Base-by-base conservation (phyloP, 1,140 invertebrate genomes). In the Drosophila sp. region DNA sequence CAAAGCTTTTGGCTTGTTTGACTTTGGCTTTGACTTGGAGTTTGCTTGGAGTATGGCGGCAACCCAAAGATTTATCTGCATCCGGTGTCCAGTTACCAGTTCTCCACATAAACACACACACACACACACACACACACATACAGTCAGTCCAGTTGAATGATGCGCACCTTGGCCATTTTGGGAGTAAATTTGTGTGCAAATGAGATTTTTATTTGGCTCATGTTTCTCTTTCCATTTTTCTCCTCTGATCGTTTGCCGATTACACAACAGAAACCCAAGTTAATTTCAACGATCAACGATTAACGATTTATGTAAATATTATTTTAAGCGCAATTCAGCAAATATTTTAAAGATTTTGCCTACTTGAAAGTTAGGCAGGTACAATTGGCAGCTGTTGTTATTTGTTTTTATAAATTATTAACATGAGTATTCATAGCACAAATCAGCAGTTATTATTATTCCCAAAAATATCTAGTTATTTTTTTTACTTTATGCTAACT, bases 121-220 rank as follows among this genome's bases (percentile, higher is more conserved):
- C 45, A 48, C 21, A 48, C 43, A 27, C 46, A 50, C 25, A 53
- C 29, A 53, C 27, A 13, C 21, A 50, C n/a, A 50, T 5, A n/a
- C n/a, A 13, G 2, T 2, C 66, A 72, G 59, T 80, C 78, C 71
- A 70, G 70, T 90, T 90, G 80, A 90, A 90, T 90, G 87, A 90
- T 90, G 89, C 86, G 56, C 72, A 62, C 65, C 78, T 76, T 54
- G 66, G 82, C 64, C 78, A 90, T 84, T 89, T 84, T 79, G 78
- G 81, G 77, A 84, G 86, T 89, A 89, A 89, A 89, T 90, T 80
- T 84, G 78, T 86, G 86, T 78, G 84, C 86, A 89, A 89, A 89
- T 89, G 80, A 70, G 67, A 76, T 86, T 86, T 89, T 89, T 90
- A 89, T 89, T 86, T 90, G 81, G 76, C 83, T 87, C 84, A 89